Evolutionary conservation across 2,797 vertebrate species (phyloP).

Genomic region (Crenuchus spilurus): DNA sequence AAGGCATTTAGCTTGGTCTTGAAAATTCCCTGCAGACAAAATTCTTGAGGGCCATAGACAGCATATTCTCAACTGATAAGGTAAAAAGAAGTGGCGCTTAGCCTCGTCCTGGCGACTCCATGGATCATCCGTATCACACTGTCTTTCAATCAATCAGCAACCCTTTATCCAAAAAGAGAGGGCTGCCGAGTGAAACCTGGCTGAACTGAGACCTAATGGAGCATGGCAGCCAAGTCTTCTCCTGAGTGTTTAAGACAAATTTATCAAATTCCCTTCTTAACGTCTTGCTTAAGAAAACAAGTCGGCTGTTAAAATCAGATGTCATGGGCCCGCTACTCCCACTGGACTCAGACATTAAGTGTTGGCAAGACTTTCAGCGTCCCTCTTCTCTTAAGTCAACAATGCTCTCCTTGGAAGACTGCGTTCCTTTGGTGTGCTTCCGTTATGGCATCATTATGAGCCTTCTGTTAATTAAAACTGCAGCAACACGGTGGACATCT

Average conservation of each 20-base stretch:
- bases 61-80: constrained; percentile 19
- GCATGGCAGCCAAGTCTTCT: constrained; percentile 58
- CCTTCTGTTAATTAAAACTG: constrained; percentile 26
- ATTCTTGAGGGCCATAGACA: constrained; percentile 18
- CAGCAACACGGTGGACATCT: not conserved
- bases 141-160: constrained; percentile 31
- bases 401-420: constrained; percentile 25
- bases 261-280: constrained; percentile 62
- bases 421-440: constrained; percentile 11
- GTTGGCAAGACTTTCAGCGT: constrained; percentile 44
- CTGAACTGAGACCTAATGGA: constrained; percentile 58
- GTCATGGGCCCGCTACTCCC: constrained; percentile 57
- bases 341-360: constrained; percentile 50
- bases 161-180: constrained; percentile 34
- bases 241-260: constrained; percentile 59
- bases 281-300: constrained; percentile 61
- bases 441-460: constrained; percentile 27
- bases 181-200: constrained; percentile 54
- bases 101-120: constrained; percentile 1
- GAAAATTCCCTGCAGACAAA: not conserved
- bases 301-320: constrained; percentile 51
- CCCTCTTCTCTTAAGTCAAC: constrained; percentile 37
- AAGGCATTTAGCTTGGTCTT: not conserved
- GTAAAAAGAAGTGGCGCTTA: constrained; percentile 1
- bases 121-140: constrained; percentile 21